phyloP scores from a whole-genome alignment of 2,797 vertebrate genomes.

The Gallinago nigripennis region DNA sequence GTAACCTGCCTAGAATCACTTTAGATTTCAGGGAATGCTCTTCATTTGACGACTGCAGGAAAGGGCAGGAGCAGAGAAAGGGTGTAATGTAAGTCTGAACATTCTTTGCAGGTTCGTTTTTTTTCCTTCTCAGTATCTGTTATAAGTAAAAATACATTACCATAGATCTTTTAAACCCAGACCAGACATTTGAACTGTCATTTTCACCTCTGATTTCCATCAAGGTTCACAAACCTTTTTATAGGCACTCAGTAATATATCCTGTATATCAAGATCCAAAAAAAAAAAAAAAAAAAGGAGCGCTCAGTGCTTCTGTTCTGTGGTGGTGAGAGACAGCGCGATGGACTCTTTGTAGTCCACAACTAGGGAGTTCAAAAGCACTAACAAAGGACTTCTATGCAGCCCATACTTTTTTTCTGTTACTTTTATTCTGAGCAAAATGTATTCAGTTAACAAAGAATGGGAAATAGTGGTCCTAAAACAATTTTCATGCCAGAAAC shows the following conservation, averaged over 20 bases:
- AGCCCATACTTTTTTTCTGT: slow-evolving; percentile 74
- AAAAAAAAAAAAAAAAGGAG: slow-evolving; percentile 45
- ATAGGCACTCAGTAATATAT: slow-evolving; percentile 75
- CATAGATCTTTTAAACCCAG: slow-evolving; percentile 74
- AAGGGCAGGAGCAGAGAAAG: slow-evolving; percentile 45
- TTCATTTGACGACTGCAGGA: not conserved
- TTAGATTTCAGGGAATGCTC: slow-evolving; percentile 38
- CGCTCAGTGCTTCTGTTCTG: slow-evolving; percentile 74
- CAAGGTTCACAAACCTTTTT: slow-evolving; percentile 79
- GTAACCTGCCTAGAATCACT: slow-evolving; percentile 38
- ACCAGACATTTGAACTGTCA: slow-evolving; percentile 82
- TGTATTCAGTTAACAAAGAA: slow-evolving; percentile 80
- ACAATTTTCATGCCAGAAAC: slow-evolving; percentile 78
- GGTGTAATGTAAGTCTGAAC: slow-evolving; percentile 59
- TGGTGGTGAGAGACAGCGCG: slow-evolving; percentile 72
- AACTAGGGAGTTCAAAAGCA: slow-evolving; percentile 82
- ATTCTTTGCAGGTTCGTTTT: slow-evolving; percentile 63
- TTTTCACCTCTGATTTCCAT: slow-evolving; percentile 83
- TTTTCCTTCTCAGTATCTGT: slow-evolving; percentile 59
- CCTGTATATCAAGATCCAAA: slow-evolving; percentile 74
- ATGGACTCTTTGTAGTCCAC: slow-evolving; percentile 80
- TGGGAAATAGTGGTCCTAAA: slow-evolving; percentile 79
- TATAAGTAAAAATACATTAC: slow-evolving; percentile 77
- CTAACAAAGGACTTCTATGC: slow-evolving; percentile 80
- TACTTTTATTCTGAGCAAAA: slow-evolving; percentile 81